Base-by-base conservation (phyloP, 92 coral and sea anemone species). In the Porites evermanni region DNA sequence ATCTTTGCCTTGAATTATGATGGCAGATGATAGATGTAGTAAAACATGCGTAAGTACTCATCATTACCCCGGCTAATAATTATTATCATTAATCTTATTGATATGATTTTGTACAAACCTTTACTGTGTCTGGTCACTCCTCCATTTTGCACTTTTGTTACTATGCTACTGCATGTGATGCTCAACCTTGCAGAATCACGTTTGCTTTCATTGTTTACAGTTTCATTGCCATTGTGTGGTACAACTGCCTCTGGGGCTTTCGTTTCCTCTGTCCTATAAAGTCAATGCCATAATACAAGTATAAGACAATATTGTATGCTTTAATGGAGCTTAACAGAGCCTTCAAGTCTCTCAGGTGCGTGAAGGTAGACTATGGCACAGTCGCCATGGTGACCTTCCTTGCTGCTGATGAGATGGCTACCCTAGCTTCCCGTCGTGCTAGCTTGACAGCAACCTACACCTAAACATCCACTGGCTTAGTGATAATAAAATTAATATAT, bases 101-200 rank as follows among this genome's bases (percentile, higher is more conserved):
- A 54, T 21, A 20, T 54, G 13, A 26, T 32, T 13, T 10, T 61
- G 18, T 21, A 87, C 93, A 20, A 52, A 94, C 98, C 98, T 94
- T 90, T 94, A 24, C 95, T 85, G 75, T 83, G 94, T 75, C 93
- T 78, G 59, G 88, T 44, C 17, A 92, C 88, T 32, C 93, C 94
- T 68, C 98, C 98, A 92, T 94, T 94, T 47, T 90, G 98, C 20
- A 94, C 98, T 79, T 82, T 93, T 20, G 79, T 89, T 21, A 69
- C 93, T 7, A 92, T 86, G 66, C 94, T 90, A 17, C 88, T 88
- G 59, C 74, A 91, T 19, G 93, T 87, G 53, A 87, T 92, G 61
- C 81, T 83, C 13, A 92, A 68, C 54, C 77, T 85, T 58, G 67
- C 82, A 0, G 87, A 74, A 73, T 83, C 87, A 19, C 73, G 17